phyloP scores from a whole-genome alignment of 2,888 invertebrate species.

The Tetropium fuscum region DNA sequence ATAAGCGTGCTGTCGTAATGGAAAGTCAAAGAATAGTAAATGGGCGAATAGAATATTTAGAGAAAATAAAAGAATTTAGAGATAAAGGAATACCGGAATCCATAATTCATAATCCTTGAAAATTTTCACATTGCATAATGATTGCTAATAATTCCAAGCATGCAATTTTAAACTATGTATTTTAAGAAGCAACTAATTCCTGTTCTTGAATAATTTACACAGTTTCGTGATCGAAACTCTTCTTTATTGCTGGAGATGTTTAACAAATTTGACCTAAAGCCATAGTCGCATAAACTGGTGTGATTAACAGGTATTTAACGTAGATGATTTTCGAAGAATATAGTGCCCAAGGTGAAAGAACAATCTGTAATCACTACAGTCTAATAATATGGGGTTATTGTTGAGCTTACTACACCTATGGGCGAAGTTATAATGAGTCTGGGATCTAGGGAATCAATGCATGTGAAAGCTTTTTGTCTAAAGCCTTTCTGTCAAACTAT shows the following conservation, averaged over 20 bases:
- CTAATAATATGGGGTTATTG: slow-evolving; percentile 21
- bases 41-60: too few relatives aligned
- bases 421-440: slow-evolving; percentile 3
- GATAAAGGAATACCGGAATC: too few relatives aligned
- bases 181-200: not conserved
- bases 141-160: not conserved
- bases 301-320: not conserved
- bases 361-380: slow-evolving; percentile 19
- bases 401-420: not conserved
- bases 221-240: not conserved
- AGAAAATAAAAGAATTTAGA: too few relatives aligned
- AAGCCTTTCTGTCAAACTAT: too few relatives aligned
- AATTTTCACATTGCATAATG: slow-evolving; percentile 3
- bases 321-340: slow-evolving; percentile 12
- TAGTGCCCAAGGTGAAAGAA: slow-evolving; percentile 23
- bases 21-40: too few relatives aligned
- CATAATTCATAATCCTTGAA: too few relatives aligned
- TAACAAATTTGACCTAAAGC: slow-evolving; percentile 8
- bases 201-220: slow-evolving; percentile 9
- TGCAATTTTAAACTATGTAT: not conserved
- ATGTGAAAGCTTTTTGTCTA: too few relatives aligned
- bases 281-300: slow-evolving; percentile 2
- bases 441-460: too few relatives aligned
- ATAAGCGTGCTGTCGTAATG: too few relatives aligned
- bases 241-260: not conserved